phyloP scores from a whole-genome alignment of 1,140 invertebrate genomes.

The Drosophila auraria region DNA sequence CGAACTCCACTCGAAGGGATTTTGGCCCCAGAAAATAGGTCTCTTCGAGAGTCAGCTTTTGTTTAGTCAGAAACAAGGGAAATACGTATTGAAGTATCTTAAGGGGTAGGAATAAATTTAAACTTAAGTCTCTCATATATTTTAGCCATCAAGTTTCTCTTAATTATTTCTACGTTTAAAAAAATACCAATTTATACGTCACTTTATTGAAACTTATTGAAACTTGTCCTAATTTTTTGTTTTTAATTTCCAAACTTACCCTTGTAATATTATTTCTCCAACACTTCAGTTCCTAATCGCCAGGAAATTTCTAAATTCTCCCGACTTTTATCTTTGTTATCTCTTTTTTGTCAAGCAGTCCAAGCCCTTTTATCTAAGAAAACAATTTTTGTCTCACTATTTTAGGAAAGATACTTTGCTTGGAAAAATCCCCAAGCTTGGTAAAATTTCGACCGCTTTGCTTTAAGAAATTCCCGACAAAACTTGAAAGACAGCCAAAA shows the following conservation, averaged over 20 bases:
- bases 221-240: background rate
- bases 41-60: conserved; percentile 2
- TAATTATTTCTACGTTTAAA: background rate
- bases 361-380: background rate
- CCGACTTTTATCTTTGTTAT: no score
- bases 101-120: background rate
- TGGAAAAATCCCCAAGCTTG: background rate
- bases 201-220: background rate
- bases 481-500: conserved; percentile 23
- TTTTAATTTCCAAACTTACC: no score
- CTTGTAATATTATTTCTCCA: no score
- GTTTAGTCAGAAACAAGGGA: background rate
- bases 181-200: no score
- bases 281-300: background rate
- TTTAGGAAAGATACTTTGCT: conserved; percentile 1
- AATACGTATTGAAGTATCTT: conserved; percentile 12
- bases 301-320: background rate
- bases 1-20: conserved; percentile 34
- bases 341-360: background rate
- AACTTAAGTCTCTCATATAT: background rate
- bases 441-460: conserved; percentile 15
- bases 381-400: background rate
- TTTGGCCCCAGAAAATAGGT: conserved; percentile 34
- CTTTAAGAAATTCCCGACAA: conserved; percentile 22
- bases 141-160: no score